These are phyloP conservation scores for Tachystola acroxantha DNA, from an alignment of 2,888 invertebrate species.

Conservation along the genomic window DNA sequence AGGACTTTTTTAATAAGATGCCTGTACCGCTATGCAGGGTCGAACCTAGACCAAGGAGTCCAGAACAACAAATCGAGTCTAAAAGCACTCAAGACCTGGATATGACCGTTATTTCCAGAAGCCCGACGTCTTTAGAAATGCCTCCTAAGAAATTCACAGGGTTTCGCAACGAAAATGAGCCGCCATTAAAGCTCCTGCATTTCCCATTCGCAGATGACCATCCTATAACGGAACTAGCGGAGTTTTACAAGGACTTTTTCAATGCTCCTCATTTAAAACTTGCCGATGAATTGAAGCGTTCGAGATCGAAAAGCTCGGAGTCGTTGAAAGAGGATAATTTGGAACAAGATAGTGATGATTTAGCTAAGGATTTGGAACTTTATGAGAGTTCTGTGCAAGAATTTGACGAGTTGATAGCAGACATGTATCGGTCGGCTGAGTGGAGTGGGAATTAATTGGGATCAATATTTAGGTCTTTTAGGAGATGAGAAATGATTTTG, in stretches of 20 bases:
- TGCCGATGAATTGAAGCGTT: constrained; percentile 34
- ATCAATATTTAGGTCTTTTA: not conserved
- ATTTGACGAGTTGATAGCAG: constrained; percentile 86
- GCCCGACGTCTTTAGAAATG: constrained; percentile 58
- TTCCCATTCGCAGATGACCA: constrained; percentile 87
- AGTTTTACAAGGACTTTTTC: constrained; percentile 89
- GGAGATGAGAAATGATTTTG: too few species aligned
- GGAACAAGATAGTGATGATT: constrained; percentile 66
- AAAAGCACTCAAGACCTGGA: constrained; percentile 63
- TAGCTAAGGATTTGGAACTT: constrained; percentile 83
- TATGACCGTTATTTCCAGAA: constrained; percentile 40
- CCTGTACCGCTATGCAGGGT: constrained; percentile 53
- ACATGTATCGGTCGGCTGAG: constrained; percentile 82
- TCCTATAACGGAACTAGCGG: constrained; percentile 85
- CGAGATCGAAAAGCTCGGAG: constrained; percentile 31
- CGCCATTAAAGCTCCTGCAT: constrained; percentile 84
- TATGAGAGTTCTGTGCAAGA: constrained; percentile 86
- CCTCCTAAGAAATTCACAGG: constrained; percentile 66
- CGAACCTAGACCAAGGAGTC: constrained; percentile 54
- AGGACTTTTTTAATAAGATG: constrained; percentile 54
- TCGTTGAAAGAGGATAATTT: constrained; percentile 31
- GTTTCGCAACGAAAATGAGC: constrained; percentile 71
- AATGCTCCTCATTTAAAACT: constrained; percentile 78
- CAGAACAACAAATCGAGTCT: constrained; percentile 28
- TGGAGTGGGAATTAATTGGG: constrained; percentile 63